Evolutionary conservation across 2,888 invertebrate species (phyloP), one percentile per base, ranked within the genome.

Genomic region (Thalpophila matura): DNA sequence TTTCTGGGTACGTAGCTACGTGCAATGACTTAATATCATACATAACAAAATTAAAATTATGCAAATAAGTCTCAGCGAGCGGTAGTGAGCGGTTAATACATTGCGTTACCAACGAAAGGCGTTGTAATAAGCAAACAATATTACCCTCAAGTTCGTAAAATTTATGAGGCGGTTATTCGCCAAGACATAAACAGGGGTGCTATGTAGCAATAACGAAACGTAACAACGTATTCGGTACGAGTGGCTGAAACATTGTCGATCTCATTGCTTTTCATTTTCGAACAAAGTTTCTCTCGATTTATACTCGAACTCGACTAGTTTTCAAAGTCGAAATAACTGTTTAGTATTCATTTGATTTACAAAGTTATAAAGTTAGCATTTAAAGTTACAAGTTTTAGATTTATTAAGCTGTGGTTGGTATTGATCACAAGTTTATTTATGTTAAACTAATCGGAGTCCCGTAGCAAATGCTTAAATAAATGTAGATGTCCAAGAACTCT

Each of bases 131-230:
- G 85, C 85, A 85, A 90, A 90, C 89, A 89, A 88, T 90, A 92
- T 87, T 89, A 90, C 89, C 82, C 82, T 77, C 60, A 85, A 87
- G 89, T 90, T 89, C 89, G 88, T 90, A 89, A 92, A 92, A 89
- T 92, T 91, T 91, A 92, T 87, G 89, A 89, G 82, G 87, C 85
- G 88, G 89, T 93, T 92, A 90, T 92, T 88, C 84, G 83, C 79
- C 72, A 85, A 85, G 87, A 86, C 85, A 86, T 91, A 89, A 91
- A 91, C 88, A 85, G 83, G 51, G 77, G 75, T 76, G 77, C 77
- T 82, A 76, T 78, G 70, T 81, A 81, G 80, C 81, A 82, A 80
- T 85, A 86, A 83, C 67, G 66, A 74, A 83, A 85, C 77, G 80
- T 85, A 81, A 84, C 82, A 82, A 69, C 77, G 80, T 81, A 85